Evolutionary conservation across 2,888 invertebrate species (phyloP).

Genomic region (Agrochola lota): DNA sequence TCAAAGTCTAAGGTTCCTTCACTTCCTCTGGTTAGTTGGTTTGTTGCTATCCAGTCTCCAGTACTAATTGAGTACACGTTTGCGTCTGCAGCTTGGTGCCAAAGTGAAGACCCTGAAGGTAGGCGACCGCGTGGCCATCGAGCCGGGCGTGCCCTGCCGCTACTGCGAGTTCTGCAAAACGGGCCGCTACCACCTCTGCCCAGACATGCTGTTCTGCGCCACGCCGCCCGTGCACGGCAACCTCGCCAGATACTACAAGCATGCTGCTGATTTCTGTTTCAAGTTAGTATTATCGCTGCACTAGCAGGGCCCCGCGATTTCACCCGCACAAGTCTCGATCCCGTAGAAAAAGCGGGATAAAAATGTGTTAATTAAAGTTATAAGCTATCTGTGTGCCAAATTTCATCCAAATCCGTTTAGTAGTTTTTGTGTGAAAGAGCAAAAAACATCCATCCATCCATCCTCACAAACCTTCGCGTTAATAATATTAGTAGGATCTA

Average conservation of each 20-base stretch:
- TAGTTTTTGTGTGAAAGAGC: no score
- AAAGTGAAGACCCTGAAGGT: constrained; percentile 92
- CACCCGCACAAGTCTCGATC: no score
- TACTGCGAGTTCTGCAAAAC: constrained; percentile 95
- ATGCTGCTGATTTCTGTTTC: constrained; percentile 97
- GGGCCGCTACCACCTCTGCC: constrained; percentile 97
- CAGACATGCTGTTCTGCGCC: constrained; percentile 97
- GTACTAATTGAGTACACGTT: not conserved
- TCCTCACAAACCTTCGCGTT: no score
- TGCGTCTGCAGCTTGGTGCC: constrained; percentile 77
- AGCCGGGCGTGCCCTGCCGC: constrained; percentile 97
- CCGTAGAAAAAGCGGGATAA: no score
- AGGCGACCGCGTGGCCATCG: constrained; percentile 98
- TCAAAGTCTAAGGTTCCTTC: not conserved
- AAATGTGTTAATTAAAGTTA: no score
- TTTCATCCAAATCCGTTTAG: no score
- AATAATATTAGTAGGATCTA: not conserved
- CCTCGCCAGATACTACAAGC: constrained; percentile 95
- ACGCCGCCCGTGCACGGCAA: constrained; percentile 98
- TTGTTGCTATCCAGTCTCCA: not conserved
- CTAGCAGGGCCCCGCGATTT: no score
- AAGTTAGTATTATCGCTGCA: constrained; percentile 89
- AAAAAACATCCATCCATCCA: no score
- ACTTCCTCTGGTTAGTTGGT: not conserved
- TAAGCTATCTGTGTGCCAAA: no score